Base-by-base conservation (phyloP, 2,113 vertebrate species). In the Polyodon spathula region DNA sequence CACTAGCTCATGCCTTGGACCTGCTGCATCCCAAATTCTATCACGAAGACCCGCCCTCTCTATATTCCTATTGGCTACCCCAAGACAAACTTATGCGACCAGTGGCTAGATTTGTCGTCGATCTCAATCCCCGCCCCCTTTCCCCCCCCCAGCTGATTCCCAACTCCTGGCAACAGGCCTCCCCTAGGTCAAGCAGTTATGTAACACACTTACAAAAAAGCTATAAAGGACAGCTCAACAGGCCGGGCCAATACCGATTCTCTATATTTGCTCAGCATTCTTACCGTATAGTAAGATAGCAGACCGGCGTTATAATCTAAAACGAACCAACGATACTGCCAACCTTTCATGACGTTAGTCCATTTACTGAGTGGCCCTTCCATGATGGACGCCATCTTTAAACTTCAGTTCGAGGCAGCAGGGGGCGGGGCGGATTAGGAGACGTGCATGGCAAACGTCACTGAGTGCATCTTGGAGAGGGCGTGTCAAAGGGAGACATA, bases 341-440 rank as follows among this genome's bases (percentile, higher is more conserved):
- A 97, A 17, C 95, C 95, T 75, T 96, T 97, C 93, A 97, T 97
- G 63, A 97, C 91, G 74, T 97, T 97, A 73, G 95, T 97, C 95
- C 95, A 97, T 85, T 97, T 97, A 82, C 95, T 97, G 55, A 97
- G 90, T 79, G 95, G 95, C 63, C 95, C 94, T 68, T 97, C 94
- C 93, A 97, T 93, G 84, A 97, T 93, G 63, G 93, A 97, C 92
- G 94, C 94, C 94, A 97, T 97, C 84, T 97, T 96, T 92, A 80
- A 88, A 80, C 76, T 67, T 74, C n/a, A n/a, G 68, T 63, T 64
- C 65, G 27, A 60, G 64, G 56, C 15, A 57, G 54, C 55, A 67
- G 48, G 69, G 77, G 84, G 82, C 73, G 82, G 81, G 78, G 80
- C 62, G 51, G 27, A 56, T n/a, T 39, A 15, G 60, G 40, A 56